A percentile compares a stretch with the other conserved stretches of the same genome.
Conservation (phyloP, 92 coral and sea anemone species). For the Palythoa grandis region DNA sequence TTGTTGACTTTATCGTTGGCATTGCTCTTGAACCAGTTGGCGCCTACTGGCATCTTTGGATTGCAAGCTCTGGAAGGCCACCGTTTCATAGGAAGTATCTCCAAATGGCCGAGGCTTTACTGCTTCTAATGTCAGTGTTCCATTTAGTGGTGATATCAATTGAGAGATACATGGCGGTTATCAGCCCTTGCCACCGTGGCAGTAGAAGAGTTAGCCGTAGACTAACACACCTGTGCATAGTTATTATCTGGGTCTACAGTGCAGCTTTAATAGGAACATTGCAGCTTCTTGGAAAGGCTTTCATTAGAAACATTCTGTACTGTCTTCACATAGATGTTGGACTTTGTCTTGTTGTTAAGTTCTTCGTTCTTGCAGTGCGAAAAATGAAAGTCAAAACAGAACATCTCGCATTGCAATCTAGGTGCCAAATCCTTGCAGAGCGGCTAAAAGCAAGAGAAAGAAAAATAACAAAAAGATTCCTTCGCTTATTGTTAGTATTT, state of each 20-base stretch:
- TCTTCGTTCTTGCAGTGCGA: conserved; percentile 58
- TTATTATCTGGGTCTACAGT: conserved; percentile 59
- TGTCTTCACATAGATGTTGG: conserved; percentile 72
- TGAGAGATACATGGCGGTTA: conserved; percentile 66
- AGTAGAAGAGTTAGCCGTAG: conserved; percentile 51
- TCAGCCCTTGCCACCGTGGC: conserved; percentile 50
- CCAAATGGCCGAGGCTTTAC: conserved; percentile 68
- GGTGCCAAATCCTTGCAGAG: conserved; percentile 16
- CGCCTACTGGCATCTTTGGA: conserved; percentile 58
- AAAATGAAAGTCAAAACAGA: conserved; percentile 61
- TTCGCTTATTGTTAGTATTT: conserved; percentile 60
- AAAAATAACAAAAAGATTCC: conserved; percentile 64
- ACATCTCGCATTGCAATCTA: conserved; percentile 48
- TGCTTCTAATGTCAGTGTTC: conserved; percentile 66
- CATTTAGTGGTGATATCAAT: conserved; percentile 68
- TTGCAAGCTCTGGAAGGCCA: conserved; percentile 25
- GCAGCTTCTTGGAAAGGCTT: conserved; percentile 46
- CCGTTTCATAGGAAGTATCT: conserved; percentile 52
- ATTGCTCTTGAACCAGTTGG: conserved; percentile 68
- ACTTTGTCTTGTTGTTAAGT: conserved; percentile 42
- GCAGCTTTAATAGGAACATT: conserved; percentile 44
- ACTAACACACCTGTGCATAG: conserved; percentile 40
- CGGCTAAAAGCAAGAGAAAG: conserved; percentile 60
- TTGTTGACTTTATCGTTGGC: conserved; percentile 70
- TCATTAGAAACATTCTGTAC: conserved; percentile 59